Conservation (phyloP, 2,797 vertebrate species). For the Gambusia yucatana region DNA sequence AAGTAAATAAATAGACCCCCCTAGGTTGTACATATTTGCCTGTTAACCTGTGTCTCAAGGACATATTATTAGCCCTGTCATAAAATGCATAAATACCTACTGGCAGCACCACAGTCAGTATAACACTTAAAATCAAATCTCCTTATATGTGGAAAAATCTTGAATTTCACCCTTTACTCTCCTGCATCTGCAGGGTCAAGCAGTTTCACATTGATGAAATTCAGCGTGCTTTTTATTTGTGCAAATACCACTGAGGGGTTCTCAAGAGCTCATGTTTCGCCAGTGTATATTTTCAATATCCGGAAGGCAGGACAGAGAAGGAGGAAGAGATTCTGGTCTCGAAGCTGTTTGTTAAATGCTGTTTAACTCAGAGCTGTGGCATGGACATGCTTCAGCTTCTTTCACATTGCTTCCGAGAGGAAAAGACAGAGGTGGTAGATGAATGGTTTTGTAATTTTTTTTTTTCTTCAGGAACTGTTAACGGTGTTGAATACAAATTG, state of each 20-base stretch:
- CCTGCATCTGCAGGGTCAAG: constrained; percentile 2
- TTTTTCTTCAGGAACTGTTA: constrained; percentile 55
- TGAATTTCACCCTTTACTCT: not conserved
- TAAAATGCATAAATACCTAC: not conserved
- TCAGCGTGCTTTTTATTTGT: constrained; percentile 36
- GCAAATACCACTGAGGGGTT: constrained; percentile 20
- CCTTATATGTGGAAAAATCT: not conserved
- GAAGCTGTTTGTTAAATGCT: constrained; percentile 60
- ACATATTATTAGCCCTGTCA: not conserved
- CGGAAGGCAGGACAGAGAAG: not conserved
- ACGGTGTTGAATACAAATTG: constrained; percentile 52
- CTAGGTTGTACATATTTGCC: not conserved
- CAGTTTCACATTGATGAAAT: constrained; percentile 38
- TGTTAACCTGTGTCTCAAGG: not conserved
- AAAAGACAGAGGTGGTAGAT: constrained; percentile 40
- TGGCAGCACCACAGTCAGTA: constrained; percentile 2
- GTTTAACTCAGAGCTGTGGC: constrained; percentile 48
- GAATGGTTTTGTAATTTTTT: constrained; percentile 45
- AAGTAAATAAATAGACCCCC: not conserved
- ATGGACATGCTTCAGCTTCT: constrained; percentile 54
- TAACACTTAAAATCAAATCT: not conserved
- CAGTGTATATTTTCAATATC: constrained; percentile 38
- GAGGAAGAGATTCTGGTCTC: constrained; percentile 16
- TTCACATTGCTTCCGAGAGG: constrained; percentile 36
- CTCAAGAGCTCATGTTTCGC: constrained; percentile 32